Base-by-base conservation (phyloP, 2,797 vertebrate species). In the Bufotes viridis region DNA sequence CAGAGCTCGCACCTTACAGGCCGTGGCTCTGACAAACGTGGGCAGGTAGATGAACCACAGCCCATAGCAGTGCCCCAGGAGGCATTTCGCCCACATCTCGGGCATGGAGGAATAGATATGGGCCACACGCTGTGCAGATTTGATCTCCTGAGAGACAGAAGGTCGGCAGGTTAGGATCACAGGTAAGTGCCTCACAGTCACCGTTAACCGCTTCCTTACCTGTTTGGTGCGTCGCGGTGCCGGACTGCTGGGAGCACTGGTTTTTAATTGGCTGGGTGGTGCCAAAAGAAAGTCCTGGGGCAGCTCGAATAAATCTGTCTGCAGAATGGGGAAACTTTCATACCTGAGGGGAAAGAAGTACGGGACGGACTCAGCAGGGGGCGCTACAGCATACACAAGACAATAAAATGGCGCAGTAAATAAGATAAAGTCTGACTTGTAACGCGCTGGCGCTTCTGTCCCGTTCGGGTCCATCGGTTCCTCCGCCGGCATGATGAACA, bases 11-110 rank as follows among this genome's bases (percentile, higher is more conserved):
- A 97, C 96, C 91, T 98, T 97, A 72, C 94, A 93, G 2, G 90
- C 92, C 0, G 97, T 96, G 0, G 96, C 95, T 0, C 95, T 95
- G 3, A 99, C 97, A 0, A 95, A 97, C 0, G 97, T 97, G 84
- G 98, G 98, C 91, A 99, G 93, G 89, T 97, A 98, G 89, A 99
- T 96, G 95, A 99, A 99, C 98, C 98, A 99, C 58, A 99, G 96
- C 0, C 97, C 97, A 0, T 99, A 99, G 82, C 97, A 98, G 94
- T 99, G 98, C 0, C 98, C 98, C 91, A 99, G 95, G 81, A 99
- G 94, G 75, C 97, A 98, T 84, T 96, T 97, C 0, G 97, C 97
- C 98, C 98, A 99, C 95, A 98, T 97, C 91, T 99, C 97, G 0
- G 98, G 96, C 70, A 97, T 94, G 0, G 95, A 83, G 0, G 96